Evolutionary conservation across 2,888 invertebrate species (phyloP).

Genomic region (Dolomedes plantarius): DNA sequence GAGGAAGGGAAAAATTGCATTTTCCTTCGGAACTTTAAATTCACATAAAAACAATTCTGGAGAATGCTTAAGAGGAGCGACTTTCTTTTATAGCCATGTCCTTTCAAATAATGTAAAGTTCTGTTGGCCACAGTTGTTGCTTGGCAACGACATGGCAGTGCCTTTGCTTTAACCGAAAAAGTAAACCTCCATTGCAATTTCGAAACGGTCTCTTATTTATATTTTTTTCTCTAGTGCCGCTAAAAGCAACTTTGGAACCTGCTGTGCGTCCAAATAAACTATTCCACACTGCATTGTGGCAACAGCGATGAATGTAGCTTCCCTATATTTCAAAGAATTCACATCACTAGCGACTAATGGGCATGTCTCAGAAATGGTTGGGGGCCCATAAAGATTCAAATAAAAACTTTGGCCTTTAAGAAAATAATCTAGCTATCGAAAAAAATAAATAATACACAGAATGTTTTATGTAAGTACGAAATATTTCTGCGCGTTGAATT

Average conservation of each 20-base stretch:
- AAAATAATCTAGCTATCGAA: no score
- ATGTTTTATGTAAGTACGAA: no score
- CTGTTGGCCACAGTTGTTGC: conserved; percentile 21
- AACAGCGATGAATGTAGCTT: neutral
- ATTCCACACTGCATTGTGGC: neutral
- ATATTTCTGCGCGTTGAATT: no score
- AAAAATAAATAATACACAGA: no score
- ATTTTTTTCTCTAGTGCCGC: neutral
- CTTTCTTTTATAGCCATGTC: neutral
- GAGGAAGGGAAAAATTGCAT: neutral
- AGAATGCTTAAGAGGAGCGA: neutral
- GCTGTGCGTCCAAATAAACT: neutral
- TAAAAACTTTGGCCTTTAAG: neutral
- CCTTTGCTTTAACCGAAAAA: conserved; percentile 26
- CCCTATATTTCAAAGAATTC: neutral
- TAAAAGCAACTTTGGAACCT: neutral
- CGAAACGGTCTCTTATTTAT: neutral
- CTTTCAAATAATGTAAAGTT: conserved; percentile 38
- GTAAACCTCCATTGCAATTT: conserved; percentile 30
- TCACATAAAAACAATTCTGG: conserved; percentile 39
- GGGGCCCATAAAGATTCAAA: neutral
- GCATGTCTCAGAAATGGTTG: neutral
- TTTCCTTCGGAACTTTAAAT: conserved; percentile 15
- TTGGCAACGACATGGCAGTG: conserved; percentile 43
- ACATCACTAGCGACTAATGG: neutral